These are phyloP conservation scores for Drosophila ficusphila DNA, from an alignment of 1,140 invertebrate genomes.

Conservation along the genomic window DNA sequence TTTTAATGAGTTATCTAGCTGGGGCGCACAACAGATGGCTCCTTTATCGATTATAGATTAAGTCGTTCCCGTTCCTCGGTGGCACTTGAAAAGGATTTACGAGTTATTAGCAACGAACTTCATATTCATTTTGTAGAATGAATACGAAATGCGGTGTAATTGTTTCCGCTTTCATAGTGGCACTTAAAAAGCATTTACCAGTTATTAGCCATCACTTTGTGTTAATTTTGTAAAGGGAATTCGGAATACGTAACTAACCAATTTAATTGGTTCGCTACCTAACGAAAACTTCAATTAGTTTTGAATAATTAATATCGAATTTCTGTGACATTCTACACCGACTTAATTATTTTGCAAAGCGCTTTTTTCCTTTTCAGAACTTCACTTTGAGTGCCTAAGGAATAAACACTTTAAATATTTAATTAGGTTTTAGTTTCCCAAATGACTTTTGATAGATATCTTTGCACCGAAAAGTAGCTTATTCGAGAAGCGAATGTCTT, in stretches of 20 bases:
- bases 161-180: not conserved
- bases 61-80: not conserved
- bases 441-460: not conserved
- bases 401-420: no score
- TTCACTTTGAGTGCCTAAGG: not conserved
- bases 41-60: slow-evolving; percentile 39
- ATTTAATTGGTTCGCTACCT: no score
- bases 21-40: slow-evolving; percentile 14
- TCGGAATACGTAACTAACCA: no score
- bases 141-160: not conserved
- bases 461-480: not conserved
- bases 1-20: slow-evolving; percentile 38
- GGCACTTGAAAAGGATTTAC: not conserved
- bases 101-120: not conserved
- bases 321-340: no score
- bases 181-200: not conserved
- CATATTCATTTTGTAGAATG: not conserved
- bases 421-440: no score
- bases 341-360: no score
- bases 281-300: no score
- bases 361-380: no score
- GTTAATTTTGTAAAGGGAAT: not conserved
- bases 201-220: not conserved
- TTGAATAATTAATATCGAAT: no score
- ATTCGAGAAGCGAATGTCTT: not conserved